Evolutionary conservation across 1,140 invertebrate species (phyloP), one percentile per base, ranked within the genome.

Genomic region (Drosophila athabasca): DNA sequence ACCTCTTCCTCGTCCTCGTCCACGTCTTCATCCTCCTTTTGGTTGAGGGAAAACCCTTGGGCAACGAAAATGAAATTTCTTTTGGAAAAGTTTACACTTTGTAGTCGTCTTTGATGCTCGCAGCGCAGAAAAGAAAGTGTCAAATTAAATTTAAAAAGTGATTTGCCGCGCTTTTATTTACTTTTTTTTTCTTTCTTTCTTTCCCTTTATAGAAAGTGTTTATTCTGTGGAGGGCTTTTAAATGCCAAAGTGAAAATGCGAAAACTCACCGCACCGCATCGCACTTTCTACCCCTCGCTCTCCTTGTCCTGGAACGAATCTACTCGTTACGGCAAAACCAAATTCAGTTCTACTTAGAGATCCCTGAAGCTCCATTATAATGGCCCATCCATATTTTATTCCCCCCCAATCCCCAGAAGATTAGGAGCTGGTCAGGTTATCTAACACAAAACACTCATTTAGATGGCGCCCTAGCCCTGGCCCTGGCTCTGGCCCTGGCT

Each of bases 61-160:
- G 71, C 66, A 49, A 70, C 64, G 81, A 81, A 78, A 87, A 87
- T 87, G 65, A 85, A 83, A 87, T 87, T 83, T 75, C 49, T 74
- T 70, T 74, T 59, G 43, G 35, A 62, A 84, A 87, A 80, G 68
- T 81, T 81, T 82, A 77, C 68, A 84, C 81, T 84, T 84, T 84
- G 81, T 87, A 81, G 79, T 76, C 60, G 73, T 74, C 82, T 85
- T 84, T 84, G 61, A 75, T 67, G 72, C 72, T 51, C 51, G 26
- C 71, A 74, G 71, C 55, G 65, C 72, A 64, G 57, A 55, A 75
- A 75, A 66, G 82, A 82, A 85, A 87, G 81, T 85, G 81, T 85
- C 81, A 85, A 85, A 85, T 85, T 87, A 81, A 85, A 85, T 85
- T 85, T 85, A 82, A 87, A 87, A 85, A 87, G 82, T 85, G 81